Conservation (phyloP, 2,797 vertebrate species). For the Sebastolobus alascanus region DNA sequence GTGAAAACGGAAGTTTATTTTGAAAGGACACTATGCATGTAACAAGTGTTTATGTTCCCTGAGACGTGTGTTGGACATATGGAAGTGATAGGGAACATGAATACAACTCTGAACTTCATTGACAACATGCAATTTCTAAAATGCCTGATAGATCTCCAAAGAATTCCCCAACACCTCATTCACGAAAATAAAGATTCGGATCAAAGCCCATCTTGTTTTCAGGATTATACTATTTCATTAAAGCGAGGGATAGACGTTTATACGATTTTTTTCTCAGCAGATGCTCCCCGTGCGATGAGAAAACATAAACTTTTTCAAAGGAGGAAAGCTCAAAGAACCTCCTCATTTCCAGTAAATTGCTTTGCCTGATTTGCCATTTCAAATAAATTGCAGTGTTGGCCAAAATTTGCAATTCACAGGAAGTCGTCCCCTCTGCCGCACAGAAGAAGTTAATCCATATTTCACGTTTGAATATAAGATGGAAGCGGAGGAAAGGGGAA, state of each 20-base stretch:
- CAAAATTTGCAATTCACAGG: constrained; percentile 83
- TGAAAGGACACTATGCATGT: background rate
- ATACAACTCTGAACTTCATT: constrained; percentile 14
- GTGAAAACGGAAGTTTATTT: background rate
- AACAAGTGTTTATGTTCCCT: too few species aligned
- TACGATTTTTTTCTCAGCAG: constrained; percentile 22
- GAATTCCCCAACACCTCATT: constrained; percentile 32
- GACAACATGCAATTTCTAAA: constrained; percentile 16
- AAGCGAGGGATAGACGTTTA: constrained; percentile 27
- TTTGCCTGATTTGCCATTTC: constrained; percentile 82
- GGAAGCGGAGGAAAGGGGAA: constrained; percentile 61
- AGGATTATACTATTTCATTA: constrained; percentile 57
- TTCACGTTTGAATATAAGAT: constrained; percentile 83
- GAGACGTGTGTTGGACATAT: background rate
- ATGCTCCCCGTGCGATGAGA: constrained; percentile 39
- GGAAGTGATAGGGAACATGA: constrained; percentile 25
- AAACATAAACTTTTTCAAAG: constrained; percentile 72
- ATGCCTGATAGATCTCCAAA: constrained; percentile 24
- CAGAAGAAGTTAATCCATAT: constrained; percentile 84
- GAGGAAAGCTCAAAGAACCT: constrained; percentile 78
- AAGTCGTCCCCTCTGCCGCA: constrained; percentile 73
- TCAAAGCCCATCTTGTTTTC: constrained; percentile 59
- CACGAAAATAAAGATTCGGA: constrained; percentile 45
- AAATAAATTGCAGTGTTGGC: constrained; percentile 81
- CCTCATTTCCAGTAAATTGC: constrained; percentile 78